phyloP scores from a whole-genome alignment of 2,797 vertebrate genomes.

The Clarias laeviceps region DNA sequence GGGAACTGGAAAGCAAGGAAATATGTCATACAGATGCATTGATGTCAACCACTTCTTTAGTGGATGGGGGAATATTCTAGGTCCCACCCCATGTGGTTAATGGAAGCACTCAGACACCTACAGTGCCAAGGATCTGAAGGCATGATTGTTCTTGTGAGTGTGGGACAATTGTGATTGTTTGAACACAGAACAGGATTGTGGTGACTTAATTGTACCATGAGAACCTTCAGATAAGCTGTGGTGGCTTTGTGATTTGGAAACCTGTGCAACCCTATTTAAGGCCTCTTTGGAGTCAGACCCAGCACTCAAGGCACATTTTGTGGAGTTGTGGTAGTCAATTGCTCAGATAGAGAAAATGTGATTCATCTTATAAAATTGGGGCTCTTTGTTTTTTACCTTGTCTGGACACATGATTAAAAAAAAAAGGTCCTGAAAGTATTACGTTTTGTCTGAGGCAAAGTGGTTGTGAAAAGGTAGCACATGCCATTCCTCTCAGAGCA shows the following conservation, averaged over 20 bases:
- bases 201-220: not conserved
- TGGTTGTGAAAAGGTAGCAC: slow-evolving; percentile 47
- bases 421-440: slow-evolving; percentile 36
- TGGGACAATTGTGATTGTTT: not conserved
- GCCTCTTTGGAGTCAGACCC: not conserved
- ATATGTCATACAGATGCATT: not conserved
- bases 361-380: not conserved
- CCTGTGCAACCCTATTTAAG: not conserved
- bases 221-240: not conserved
- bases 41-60: not conserved
- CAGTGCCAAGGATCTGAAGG: not conserved
- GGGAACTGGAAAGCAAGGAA: not conserved
- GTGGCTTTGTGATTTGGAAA: not conserved
- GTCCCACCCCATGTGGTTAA: not conserved
- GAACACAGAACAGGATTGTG: not conserved
- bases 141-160: not conserved
- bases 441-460: slow-evolving; percentile 37
- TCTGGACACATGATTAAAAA: slow-evolving; percentile 43
- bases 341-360: not conserved
- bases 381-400: slow-evolving; percentile 10
- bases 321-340: not conserved
- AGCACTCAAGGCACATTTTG: not conserved
- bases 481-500: slow-evolving; percentile 51
- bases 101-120: not conserved
- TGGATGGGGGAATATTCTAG: not conserved